phyloP scores from a whole-genome alignment of 2,797 vertebrate species.

The Melanotaenia boesemani region DNA sequence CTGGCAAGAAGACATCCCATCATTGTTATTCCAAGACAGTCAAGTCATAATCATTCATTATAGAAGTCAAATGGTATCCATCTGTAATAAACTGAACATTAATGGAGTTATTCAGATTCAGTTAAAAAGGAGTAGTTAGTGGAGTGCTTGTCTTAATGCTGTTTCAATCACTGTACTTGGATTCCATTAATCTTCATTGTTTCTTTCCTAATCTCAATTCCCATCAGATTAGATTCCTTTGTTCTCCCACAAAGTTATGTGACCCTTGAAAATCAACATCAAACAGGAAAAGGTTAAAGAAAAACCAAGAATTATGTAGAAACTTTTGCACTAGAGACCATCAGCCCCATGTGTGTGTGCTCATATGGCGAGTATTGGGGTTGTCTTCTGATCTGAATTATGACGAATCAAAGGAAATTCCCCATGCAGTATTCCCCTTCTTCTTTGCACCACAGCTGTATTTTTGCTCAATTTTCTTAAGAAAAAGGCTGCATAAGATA shows the following conservation, averaged over 20 bases:
- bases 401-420: slow-evolving; percentile 23
- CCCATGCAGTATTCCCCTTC: neutral
- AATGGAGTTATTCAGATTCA: slow-evolving; percentile 51
- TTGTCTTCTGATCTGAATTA: slow-evolving; percentile 18
- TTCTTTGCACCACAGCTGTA: neutral
- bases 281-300: slow-evolving; percentile 10
- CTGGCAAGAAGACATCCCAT: slow-evolving; percentile 1
- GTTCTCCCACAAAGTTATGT: slow-evolving; percentile 16
- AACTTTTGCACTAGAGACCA: slow-evolving; percentile 8
- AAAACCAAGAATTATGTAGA: slow-evolving; percentile 1
- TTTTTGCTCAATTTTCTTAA: no score
- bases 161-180: slow-evolving; percentile 37
- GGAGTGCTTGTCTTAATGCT: slow-evolving; percentile 43
- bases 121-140: slow-evolving; percentile 21
- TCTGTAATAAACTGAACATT: slow-evolving; percentile 18
- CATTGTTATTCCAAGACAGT: slow-evolving; percentile 7
- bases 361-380: neutral
- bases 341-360: neutral
- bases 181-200: slow-evolving; percentile 29
- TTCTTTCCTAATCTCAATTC: slow-evolving; percentile 23
- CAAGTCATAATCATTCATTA: slow-evolving; percentile 27
- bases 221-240: slow-evolving; percentile 23
- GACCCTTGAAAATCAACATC: slow-evolving; percentile 18
- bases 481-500: no score
- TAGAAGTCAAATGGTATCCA: slow-evolving; percentile 29